Base-by-base conservation (phyloP, 2,888 invertebrate genomes). In the Caenorhabditis wallacei region DNA sequence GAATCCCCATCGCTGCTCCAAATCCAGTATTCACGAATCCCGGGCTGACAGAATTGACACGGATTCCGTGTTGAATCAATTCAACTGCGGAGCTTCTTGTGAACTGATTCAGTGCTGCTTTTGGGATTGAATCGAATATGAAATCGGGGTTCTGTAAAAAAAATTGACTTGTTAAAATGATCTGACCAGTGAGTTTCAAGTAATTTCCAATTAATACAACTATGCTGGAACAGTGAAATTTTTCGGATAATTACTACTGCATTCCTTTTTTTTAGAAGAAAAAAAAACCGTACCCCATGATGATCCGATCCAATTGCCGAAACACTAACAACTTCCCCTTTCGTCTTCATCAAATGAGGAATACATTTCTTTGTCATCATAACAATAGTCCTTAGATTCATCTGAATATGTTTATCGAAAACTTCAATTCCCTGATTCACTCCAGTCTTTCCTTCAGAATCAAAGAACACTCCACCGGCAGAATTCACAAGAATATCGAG, bases 271-370 rank as follows among this genome's bases (percentile, higher is more conserved):
- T n/a, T n/a, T n/a, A n/a, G n/a, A n/a, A n/a, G 35, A 35, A 35
- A 35, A 35, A 20, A 30, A 53, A 20, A 13, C 35, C 68, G 56
- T n/a, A 70, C 81, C 18, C 64, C 70, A 43, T 56, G 54, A 24
- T 26, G 63, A 48, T 68, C 68, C 0, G 74, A 35, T 40, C 69
- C 75, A 11, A 85, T 78, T 8, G 72, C 72, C 10, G 80, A 80
- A 16, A 83, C 69, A 68, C 71, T 85, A 4, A 85, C 63, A n/a
- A 85, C 66, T 46, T 82, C 85, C 61, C 85, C 85, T 51, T 83
- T 72, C 0, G 82, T 68, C 20, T 76, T 43, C 10, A 57, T 61
- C 59, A 85, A 37, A 57, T 80, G 57, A 10, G 85, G 82, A 10
- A 80, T 48, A 11, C 68, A 72, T 30, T 82, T 68, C 13, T 80